Conservation (phyloP, 1,140 invertebrate genomes). For the Nephotettix cincticeps region DNA sequence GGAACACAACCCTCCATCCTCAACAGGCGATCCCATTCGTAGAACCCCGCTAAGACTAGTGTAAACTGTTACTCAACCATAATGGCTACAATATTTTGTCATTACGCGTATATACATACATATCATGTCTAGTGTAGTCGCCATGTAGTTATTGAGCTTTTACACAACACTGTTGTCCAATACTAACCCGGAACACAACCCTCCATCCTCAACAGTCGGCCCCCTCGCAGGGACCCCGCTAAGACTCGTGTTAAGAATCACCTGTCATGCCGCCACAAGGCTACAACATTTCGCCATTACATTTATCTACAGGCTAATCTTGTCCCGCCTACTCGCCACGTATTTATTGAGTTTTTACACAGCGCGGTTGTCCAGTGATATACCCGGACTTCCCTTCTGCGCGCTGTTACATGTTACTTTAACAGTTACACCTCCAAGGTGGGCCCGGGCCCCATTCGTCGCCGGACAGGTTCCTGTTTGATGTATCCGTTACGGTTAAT, state of each 20-base stretch:
- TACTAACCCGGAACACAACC: background rate
- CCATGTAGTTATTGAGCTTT: constrained; percentile 22
- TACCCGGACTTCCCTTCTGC: background rate
- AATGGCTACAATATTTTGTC: constrained; percentile 24
- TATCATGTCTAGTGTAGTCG: constrained; percentile 16
- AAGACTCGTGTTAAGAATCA: constrained; percentile 26
- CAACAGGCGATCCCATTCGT: no score
- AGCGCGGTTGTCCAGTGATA: background rate
- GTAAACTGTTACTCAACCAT: no score
- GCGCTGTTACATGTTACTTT: constrained; percentile 6
- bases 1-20: no score
- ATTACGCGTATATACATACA: constrained; percentile 18
- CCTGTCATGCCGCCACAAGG: constrained; percentile 20
- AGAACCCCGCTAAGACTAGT: no score
- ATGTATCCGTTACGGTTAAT: no score
- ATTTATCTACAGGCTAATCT: constrained; percentile 26
- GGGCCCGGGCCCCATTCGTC: background rate
- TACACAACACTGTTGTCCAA: background rate
- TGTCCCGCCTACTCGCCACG: constrained; percentile 20
- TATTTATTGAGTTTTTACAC: constrained; percentile 26
- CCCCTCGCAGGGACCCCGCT: background rate
- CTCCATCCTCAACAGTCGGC: no score
- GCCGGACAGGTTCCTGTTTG: no score
- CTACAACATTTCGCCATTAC: constrained; percentile 29
- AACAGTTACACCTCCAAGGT: background rate